A percentile compares a stretch with the other conserved stretches of the same genome.
These are phyloP conservation scores for Parasteatoda lunata DNA, from an alignment of 2,888 invertebrate genomes.

Conservation along the genomic window DNA sequence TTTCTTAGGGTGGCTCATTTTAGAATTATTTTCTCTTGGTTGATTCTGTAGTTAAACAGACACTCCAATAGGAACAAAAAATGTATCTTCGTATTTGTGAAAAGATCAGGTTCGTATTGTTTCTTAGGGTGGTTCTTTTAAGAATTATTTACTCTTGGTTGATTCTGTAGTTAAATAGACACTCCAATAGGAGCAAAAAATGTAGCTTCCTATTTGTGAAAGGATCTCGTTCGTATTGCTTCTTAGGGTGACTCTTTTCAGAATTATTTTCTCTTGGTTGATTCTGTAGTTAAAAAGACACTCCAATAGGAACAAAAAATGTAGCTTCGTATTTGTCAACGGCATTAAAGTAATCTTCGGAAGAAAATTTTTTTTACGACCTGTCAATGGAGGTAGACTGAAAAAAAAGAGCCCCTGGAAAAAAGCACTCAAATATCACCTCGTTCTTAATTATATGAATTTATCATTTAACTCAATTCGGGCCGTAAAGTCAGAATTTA, in stretches of 20 bases:
- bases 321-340: conserved; percentile 8
- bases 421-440: too few species aligned
- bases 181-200: conserved; percentile 47
- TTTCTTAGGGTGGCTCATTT: conserved; percentile 17
- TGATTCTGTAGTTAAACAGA: conserved; percentile 55
- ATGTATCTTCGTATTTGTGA: conserved; percentile 56
- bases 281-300: conserved; percentile 51
- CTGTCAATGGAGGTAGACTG: too few species aligned
- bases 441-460: too few species aligned
- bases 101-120: conserved; percentile 42
- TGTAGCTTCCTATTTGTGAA: conserved; percentile 58
- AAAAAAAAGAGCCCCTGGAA: too few species aligned
- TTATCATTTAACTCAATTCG: too few species aligned
- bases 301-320: conserved; percentile 49
- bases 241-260: conserved; percentile 12
- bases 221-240: conserved; percentile 51
- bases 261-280: conserved; percentile 28
- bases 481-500: too few species aligned
- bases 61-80: conserved; percentile 49
- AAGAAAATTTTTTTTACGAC: too few species aligned
- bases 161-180: conserved; percentile 54
- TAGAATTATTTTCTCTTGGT: conserved; percentile 21
- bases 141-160: conserved; percentile 22
- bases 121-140: conserved; percentile 12
- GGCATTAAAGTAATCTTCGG: too few species aligned